phyloP scores from a whole-genome alignment of 2,797 vertebrate genomes.

The Hapalemur alaotrensis region DNA sequence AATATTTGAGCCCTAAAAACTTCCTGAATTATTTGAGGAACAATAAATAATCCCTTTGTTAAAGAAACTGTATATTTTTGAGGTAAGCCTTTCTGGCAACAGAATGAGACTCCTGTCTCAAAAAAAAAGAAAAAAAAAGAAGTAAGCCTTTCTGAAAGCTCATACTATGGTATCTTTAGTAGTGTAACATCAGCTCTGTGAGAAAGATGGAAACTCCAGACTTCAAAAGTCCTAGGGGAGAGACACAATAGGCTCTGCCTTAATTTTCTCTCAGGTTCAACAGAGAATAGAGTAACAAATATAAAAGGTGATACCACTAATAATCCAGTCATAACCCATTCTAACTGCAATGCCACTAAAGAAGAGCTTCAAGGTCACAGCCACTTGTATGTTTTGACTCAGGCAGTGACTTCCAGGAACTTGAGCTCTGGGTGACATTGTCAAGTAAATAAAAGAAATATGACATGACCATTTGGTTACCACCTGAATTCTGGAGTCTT shows the following conservation, averaged over 20 bases:
- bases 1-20: background rate
- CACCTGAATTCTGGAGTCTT: background rate
- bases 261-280: background rate
- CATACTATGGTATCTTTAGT: background rate
- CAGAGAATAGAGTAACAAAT: background rate
- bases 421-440: background rate
- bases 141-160: background rate
- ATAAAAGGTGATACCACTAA: background rate
- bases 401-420: background rate
- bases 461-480: background rate
- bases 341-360: too few relatives aligned
- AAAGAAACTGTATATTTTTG: background rate
- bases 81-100: background rate
- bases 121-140: too few relatives aligned
- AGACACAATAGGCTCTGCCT: background rate
- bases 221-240: background rate
- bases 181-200: background rate
- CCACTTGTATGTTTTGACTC: background rate
- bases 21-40: background rate
- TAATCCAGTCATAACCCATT: background rate
- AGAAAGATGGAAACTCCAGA: background rate
- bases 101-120: too few relatives aligned
- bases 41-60: background rate
- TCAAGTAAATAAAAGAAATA: background rate
- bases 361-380: background rate